Evolutionary conservation across 2,888 invertebrate species (phyloP), one percentile per base, ranked within the genome.

Genomic region (Tryphoninae sp.): DNA sequence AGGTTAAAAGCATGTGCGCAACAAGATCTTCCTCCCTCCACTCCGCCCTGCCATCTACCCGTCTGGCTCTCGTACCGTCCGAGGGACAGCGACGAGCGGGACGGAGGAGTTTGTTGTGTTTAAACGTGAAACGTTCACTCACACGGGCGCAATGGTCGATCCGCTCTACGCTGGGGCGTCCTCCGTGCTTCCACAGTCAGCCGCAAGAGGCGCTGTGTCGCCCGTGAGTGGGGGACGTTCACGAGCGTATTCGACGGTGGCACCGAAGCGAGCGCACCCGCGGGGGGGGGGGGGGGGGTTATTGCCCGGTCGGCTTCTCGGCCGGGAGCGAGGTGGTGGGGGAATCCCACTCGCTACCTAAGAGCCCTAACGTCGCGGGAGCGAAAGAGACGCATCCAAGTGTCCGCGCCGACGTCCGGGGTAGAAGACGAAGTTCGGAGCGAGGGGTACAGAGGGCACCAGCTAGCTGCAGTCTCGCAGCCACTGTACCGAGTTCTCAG

Each of bases 401-500:
- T n/a, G 69, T 53, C 49, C 45, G 19, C 55, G 55, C 67, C 71
- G 59, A 73, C 71, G 74, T 51, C 9, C 45, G 13, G 33, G 33
- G 33, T 0, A 61, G 55, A n/a, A 74, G 67, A n/a, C 55, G 69
- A 40, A 69, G 62, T 11, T 22, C 64, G 16, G 73, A 62, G 80
- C 67, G 45, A 55, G 64, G 59, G 22, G 62, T 72, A 45, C 72
- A 78, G 76, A 40, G 49, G 59, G 67, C 65, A 78, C 86, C 62
- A 72, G 83, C 86, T 87, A 84, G 84, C 87, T 89, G 89, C 89
- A 13, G 45, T 45, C 13, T 88, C 88, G 87, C 89, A 89, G 89
- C 88, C 89, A 89, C 88, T 88, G 88, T 86, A 87, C 45, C 45
- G 45, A 45, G 45, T 45, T 13, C 45, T 9, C 9, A 19, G n/a